Base-by-base conservation (phyloP, 2,888 invertebrate genomes). In the Phragmatobia fuliginosa region DNA sequence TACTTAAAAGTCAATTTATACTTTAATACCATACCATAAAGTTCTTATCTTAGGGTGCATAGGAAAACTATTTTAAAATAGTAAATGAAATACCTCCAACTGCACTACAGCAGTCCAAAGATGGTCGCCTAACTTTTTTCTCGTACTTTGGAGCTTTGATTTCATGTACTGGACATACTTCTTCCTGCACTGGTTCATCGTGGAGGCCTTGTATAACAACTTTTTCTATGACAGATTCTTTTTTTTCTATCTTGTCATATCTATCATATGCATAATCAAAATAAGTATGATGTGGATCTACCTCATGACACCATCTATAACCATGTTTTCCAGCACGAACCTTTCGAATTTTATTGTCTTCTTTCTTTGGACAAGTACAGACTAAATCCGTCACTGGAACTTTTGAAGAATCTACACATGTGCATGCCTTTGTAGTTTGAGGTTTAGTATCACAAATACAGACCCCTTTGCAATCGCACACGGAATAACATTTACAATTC, bases 61-160 rank as follows among this genome's bases (percentile, higher is more conserved):
- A 32, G 14, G 16, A 32, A 63, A 45, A 31, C 1, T 31, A 41
- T 41, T 2, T 28, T 32, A 32, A 32, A 4, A 11, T 38, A 28
- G 2, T 11, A 62, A 52, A 67, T 38, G 6, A 56, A 25, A n/a
- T 62, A 77, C 95, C 95, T 77, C 95, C 95, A 79, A 95, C 92
- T 63, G 94, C 87, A 80, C 94, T 94, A 79, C 95, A 95, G 73
- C 94, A 95, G 77, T 95, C 95, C 70, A 95, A 81, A 41, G 94
- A 91, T 58, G 93, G 88, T 70, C 88, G 92, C 33, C 88, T 83
- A 62, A 85, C 73, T 84, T 88, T 90, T 75, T 90, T 90, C 70
- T 88, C 85, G 71, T 83, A 94, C 59, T 83, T 82, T n/a, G 92
- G 92, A 33, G 85, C 78, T 66, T 85, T 75, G 0, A 82, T 68